Conservation (phyloP, 2,797 vertebrate species). For the Pelobates cultripes region DNA sequence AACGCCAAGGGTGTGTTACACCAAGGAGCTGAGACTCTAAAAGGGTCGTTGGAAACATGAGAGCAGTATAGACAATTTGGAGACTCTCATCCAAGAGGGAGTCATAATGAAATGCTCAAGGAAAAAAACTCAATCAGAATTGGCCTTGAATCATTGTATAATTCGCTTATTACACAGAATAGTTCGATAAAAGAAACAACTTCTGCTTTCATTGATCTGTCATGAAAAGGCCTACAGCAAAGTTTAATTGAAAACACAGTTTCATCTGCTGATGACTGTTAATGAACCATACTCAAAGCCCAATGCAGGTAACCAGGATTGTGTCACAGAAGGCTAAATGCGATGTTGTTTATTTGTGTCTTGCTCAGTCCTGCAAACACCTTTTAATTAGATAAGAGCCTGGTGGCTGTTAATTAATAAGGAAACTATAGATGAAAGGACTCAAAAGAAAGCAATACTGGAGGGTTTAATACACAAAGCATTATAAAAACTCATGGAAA, state of each 20-base stretch:
- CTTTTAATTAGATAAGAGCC: too few species aligned
- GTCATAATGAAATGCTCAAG: slow-evolving; percentile 2
- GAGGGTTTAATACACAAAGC: too few species aligned
- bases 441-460: too few species aligned
- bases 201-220: slow-evolving; percentile 28
- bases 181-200: neutral
- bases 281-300: slow-evolving; percentile 1
- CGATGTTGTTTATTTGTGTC: too few species aligned
- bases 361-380: too few species aligned
- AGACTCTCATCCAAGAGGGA: neutral
- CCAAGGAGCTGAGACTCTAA: too few species aligned
- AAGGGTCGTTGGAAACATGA: too few species aligned
- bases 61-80: neutral
- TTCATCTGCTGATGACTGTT: slow-evolving; percentile 10
- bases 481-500: too few species aligned
- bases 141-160: neutral
- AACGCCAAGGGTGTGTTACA: too few species aligned
- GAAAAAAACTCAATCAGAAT: neutral
- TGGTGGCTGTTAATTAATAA: too few species aligned
- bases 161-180: slow-evolving; percentile 24
- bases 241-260: slow-evolving; percentile 32
- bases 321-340: neutral
- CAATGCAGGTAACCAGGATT: neutral
- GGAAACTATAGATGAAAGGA: too few species aligned
- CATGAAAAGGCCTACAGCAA: slow-evolving; percentile 22